Conservation (phyloP, 2,113 vertebrate genomes). For the Colius striatus region DNA sequence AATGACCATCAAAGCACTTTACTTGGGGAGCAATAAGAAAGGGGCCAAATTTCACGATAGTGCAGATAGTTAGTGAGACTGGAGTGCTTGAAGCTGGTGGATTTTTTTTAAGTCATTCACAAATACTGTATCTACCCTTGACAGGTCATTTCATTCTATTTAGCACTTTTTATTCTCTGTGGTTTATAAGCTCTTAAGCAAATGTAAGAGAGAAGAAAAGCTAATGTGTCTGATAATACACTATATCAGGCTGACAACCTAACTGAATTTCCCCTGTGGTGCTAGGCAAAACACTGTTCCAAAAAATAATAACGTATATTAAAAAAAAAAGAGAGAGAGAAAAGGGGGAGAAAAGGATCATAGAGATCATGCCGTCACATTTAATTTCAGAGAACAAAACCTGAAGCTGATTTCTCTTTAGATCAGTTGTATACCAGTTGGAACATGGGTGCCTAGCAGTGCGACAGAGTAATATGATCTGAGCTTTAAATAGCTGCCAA, state of each 20-base stretch:
- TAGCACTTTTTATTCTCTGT: slow-evolving; percentile 67
- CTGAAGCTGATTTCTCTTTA: slow-evolving; percentile 65
- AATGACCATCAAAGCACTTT: slow-evolving; percentile 22
- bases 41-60: slow-evolving; percentile 21
- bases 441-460: slow-evolving; percentile 60
- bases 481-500: slow-evolving; percentile 75
- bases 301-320: slow-evolving; percentile 51
- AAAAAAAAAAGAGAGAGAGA: neutral
- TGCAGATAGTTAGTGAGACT: neutral
- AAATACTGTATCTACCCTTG: slow-evolving; percentile 58
- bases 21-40: neutral
- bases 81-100: neutral
- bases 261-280: slow-evolving; percentile 61
- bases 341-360: neutral
- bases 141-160: slow-evolving; percentile 71
- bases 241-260: slow-evolving; percentile 63
- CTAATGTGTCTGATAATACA: slow-evolving; percentile 54
- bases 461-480: slow-evolving; percentile 63
- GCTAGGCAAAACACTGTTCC: slow-evolving; percentile 45
- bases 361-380: slow-evolving; percentile 44
- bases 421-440: slow-evolving; percentile 65
- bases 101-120: slow-evolving; percentile 56
- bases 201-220: slow-evolving; percentile 66
- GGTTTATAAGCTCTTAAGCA: slow-evolving; percentile 73
- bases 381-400: slow-evolving; percentile 71